phyloP scores from a whole-genome alignment of 1,140 invertebrate genomes.

The Drosophila orena region DNA sequence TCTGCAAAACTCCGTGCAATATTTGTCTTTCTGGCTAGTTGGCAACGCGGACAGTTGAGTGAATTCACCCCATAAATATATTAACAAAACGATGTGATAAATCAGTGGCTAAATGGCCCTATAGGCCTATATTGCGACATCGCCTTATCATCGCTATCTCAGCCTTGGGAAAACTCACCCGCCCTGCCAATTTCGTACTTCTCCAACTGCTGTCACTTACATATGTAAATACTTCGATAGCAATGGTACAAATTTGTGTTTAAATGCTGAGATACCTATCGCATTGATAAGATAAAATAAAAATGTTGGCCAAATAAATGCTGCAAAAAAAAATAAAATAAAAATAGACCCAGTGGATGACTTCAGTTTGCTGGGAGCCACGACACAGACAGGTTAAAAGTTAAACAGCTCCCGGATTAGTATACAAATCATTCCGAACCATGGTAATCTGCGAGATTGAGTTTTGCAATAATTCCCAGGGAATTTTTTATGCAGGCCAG shows the following conservation, averaged over 20 bases:
- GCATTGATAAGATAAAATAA: conserved; percentile 66
- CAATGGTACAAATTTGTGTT: conserved; percentile 41
- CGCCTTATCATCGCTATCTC: neutral
- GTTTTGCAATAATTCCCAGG: conserved; percentile 85
- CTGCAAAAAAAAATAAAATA: conserved; percentile 23
- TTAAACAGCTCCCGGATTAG: conserved; percentile 7
- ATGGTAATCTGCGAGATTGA: conserved; percentile 71
- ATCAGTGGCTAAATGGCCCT: neutral
- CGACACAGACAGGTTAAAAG: conserved; percentile 29
- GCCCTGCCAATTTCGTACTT: conserved; percentile 1
- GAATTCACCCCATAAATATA: conserved; percentile 1
- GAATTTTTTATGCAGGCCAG: conserved; percentile 86
- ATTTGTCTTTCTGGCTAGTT: neutral
- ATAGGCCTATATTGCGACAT: neutral
- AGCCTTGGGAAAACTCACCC: conserved; percentile 3
- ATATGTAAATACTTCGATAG: conserved; percentile 35
- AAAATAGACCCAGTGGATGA: conserved; percentile 10
- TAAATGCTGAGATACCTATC: conserved; percentile 47
- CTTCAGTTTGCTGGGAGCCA: conserved; percentile 37
- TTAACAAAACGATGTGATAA: neutral
- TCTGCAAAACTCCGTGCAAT: conserved; percentile 39
- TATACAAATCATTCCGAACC: conserved; percentile 23
- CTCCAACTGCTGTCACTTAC: conserved; percentile 34
- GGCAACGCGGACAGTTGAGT: conserved; percentile 26
- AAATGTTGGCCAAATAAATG: conserved; percentile 27